Percentiles rank a stretch among this genome's conserved stretches.
These are phyloP conservation scores for Calephelis virginiensis DNA, from an alignment of 1,140 invertebrate genomes.

Conservation along the genomic window DNA sequence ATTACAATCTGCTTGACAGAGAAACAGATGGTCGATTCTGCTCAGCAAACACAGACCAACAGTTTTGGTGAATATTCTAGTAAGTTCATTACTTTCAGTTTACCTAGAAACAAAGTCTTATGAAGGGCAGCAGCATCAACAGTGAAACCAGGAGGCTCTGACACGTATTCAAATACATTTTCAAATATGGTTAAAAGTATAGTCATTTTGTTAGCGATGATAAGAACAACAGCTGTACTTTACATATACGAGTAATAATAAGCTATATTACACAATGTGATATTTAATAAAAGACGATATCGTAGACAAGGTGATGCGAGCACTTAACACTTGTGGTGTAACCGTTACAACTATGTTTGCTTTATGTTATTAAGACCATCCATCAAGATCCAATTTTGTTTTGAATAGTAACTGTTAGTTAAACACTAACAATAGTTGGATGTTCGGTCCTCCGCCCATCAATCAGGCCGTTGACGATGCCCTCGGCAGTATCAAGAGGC, in stretches of 20 bases:
- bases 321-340: slow-evolving; percentile 41
- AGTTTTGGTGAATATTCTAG: too few species aligned
- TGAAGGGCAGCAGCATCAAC: too few species aligned
- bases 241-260: not conserved
- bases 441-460: slow-evolving; percentile 53
- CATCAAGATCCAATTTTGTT: slow-evolving; percentile 74
- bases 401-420: slow-evolving; percentile 70
- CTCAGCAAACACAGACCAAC: too few species aligned
- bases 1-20: too few species aligned
- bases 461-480: slow-evolving; percentile 62
- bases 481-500: slow-evolving; percentile 39
- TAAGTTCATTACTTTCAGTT: too few species aligned
- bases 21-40: too few species aligned
- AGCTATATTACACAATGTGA: not conserved
- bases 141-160: too few species aligned
- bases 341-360: slow-evolving; percentile 49
- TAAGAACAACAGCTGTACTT: too few species aligned
- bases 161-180: too few species aligned
- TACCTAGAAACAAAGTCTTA: too few species aligned
- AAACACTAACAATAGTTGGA: slow-evolving; percentile 68
- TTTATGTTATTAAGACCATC: slow-evolving; percentile 74
- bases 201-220: too few species aligned
- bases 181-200: too few species aligned
- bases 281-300: slow-evolving; percentile 1
- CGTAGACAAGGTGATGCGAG: slow-evolving; percentile 31